These are phyloP conservation scores for Cryptoblepharus egeriae DNA, from an alignment of 2,797 vertebrate species.

Conservation along the genomic window DNA sequence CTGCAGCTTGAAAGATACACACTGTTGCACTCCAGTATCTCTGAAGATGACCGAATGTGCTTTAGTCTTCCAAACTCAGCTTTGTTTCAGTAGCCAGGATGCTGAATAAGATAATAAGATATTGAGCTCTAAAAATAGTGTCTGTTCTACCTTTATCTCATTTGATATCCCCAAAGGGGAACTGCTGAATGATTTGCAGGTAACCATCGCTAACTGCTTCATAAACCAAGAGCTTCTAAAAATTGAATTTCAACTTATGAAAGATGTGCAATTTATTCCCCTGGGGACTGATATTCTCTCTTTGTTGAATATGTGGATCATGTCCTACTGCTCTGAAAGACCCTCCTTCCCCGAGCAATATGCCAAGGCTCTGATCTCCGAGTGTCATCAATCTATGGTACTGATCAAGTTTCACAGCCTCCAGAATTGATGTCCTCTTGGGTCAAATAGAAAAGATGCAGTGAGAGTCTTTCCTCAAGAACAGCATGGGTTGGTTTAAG, in stretches of 20 bases:
- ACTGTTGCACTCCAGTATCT: conserved; percentile 20
- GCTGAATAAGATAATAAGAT: conserved; percentile 31
- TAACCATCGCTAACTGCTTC: conserved; percentile 20
- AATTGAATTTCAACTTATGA: conserved; percentile 28
- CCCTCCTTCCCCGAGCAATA: not conserved
- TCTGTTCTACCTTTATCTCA: conserved; percentile 21
- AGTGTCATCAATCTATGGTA: not conserved
- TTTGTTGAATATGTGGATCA: conserved; percentile 8
- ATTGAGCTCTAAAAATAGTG: conserved; percentile 42
- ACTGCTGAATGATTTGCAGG: conserved; percentile 22
- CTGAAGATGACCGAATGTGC: conserved; percentile 31
- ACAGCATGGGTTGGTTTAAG: not conserved
- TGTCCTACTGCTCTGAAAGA: not conserved
- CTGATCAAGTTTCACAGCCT: not conserved
- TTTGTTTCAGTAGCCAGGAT: conserved; percentile 10
- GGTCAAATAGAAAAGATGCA: not conserved
- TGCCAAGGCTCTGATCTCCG: not conserved
- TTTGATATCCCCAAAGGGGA: conserved; percentile 10
- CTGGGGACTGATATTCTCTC: not conserved
- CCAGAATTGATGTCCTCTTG: conserved; percentile 3
- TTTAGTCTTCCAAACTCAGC: conserved; percentile 41
- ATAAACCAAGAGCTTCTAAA: conserved; percentile 9
- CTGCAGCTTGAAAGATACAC: conserved; percentile 20
- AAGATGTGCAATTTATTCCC: conserved; percentile 18
- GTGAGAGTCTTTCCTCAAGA: not conserved